Conservation (phyloP, 2,888 invertebrate genomes). For the Flexamia atlantica region DNA sequence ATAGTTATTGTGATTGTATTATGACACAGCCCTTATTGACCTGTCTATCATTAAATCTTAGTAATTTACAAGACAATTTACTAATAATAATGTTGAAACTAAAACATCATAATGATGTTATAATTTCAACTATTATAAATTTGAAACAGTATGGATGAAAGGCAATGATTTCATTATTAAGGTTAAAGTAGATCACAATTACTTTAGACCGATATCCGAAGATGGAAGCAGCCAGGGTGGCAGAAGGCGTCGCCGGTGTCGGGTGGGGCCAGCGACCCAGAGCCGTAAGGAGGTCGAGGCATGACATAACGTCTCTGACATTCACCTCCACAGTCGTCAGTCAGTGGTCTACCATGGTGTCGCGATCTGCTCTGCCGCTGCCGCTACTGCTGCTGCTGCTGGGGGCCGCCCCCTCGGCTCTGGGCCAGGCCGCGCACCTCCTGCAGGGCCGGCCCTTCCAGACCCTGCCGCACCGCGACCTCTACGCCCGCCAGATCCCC, state of each 20-base stretch:
- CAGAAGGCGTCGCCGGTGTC: not conserved
- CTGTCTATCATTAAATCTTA: too few relatives aligned
- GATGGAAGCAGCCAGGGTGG: too few relatives aligned
- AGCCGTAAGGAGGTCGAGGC: slow-evolving; percentile 26
- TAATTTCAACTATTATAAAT: too few relatives aligned
- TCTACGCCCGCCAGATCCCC: slow-evolving; percentile 61
- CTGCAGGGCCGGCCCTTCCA: slow-evolving; percentile 60
- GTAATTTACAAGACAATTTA: too few relatives aligned
- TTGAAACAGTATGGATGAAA: too few relatives aligned
- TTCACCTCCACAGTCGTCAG: slow-evolving; percentile 12
- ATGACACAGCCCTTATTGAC: too few relatives aligned
- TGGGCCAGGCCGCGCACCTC: slow-evolving; percentile 38
- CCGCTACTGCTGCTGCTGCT: not conserved
- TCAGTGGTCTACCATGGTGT: slow-evolving; percentile 21
- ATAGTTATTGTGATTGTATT: too few relatives aligned
- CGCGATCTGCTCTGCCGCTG: not conserved
- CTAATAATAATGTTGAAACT: too few relatives aligned
- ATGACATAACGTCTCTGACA: slow-evolving; percentile 30
- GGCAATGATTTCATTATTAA: too few relatives aligned
- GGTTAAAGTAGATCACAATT: too few relatives aligned
- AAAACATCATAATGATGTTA: too few relatives aligned
- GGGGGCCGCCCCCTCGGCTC: not conserved
- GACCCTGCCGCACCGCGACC: slow-evolving; percentile 54
- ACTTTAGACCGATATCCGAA: too few relatives aligned
- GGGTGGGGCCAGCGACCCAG: slow-evolving; percentile 24